Conservation (phyloP, 2,888 invertebrate species). For the Brenthis daphne region DNA sequence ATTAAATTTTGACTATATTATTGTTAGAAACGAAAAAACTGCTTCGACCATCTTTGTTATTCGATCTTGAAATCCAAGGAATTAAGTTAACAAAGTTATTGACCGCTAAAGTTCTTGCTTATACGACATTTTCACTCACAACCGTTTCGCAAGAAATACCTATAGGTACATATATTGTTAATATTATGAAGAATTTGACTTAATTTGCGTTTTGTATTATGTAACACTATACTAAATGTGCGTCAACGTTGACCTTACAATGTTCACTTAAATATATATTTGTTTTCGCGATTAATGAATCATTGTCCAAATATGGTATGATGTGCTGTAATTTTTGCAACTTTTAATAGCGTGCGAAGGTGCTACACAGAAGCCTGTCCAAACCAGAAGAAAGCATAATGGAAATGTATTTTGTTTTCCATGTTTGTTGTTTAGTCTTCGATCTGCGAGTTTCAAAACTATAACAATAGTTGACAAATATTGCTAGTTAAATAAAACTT, state of each 20-base stretch:
- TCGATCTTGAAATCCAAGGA: not conserved
- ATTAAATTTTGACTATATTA: no score
- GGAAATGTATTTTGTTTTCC: no score
- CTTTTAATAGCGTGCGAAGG: not conserved
- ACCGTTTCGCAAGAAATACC: conserved; percentile 16
- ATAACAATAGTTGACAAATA: no score
- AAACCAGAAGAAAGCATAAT: no score
- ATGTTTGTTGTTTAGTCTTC: no score
- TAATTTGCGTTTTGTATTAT: conserved; percentile 32
- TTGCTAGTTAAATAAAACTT: no score
- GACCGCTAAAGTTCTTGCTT: conserved; percentile 1
- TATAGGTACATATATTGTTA: not conserved
- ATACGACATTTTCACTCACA: conserved; percentile 4
- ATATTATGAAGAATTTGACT: conserved; percentile 18
- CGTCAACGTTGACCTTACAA: conserved; percentile 34
- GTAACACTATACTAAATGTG: conserved; percentile 17
- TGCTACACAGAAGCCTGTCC: no score
- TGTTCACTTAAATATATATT: conserved; percentile 22
- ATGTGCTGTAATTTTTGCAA: conserved; percentile 1
- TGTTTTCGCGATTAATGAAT: conserved; percentile 24
- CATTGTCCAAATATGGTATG: conserved; percentile 16
- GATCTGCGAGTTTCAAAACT: no score
- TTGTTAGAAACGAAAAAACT: no score
- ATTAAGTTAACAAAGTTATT: conserved; percentile 3
- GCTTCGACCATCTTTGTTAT: no score